Evolutionary conservation across 2,888 invertebrate species (phyloP).

Genomic region (Amiota communis): DNA sequence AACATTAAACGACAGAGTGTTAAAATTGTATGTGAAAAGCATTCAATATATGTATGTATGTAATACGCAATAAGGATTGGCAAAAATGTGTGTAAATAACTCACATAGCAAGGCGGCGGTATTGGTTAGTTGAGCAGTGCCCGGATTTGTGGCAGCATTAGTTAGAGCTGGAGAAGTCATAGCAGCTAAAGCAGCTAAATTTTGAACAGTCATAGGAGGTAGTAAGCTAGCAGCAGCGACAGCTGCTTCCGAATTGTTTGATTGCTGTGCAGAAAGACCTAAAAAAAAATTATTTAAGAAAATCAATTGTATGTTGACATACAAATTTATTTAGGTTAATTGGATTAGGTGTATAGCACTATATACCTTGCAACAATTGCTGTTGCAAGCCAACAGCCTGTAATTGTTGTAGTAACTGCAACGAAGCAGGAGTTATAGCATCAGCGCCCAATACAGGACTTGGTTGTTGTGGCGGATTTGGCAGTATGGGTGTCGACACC

Average conservation of each 20-base stretch:
- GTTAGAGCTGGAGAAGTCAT: conserved; percentile 74
- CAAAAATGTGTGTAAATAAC: conserved; percentile 47
- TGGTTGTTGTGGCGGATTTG: conserved; percentile 73
- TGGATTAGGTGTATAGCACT: background rate
- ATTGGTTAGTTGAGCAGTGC: conserved; percentile 71
- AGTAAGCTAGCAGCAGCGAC: conserved; percentile 75
- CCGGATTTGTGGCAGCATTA: conserved; percentile 68
- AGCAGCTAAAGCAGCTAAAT: conserved; percentile 88
- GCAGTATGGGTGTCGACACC: conserved; percentile 74
- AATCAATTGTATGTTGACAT: background rate
- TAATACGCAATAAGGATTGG: background rate
- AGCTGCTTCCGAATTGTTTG: conserved; percentile 67
- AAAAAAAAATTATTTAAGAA: background rate
- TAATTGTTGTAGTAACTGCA: conserved; percentile 79
- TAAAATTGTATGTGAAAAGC: background rate
- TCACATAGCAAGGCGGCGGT: conserved; percentile 73
- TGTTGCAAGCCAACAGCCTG: conserved; percentile 80
- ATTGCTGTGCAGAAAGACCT: conserved; percentile 67
- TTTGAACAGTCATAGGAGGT: conserved; percentile 91
- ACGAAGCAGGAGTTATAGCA: conserved; percentile 77
- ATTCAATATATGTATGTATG: too few species aligned
- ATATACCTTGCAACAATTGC: conserved; percentile 77
- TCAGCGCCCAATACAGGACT: conserved; percentile 74
- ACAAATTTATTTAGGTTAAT: background rate
- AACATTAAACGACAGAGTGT: background rate